Evolutionary conservation across 2,113 vertebrate genomes (phyloP), one percentile per base, ranked within the genome.

Genomic region (Micromys minutus): DNA sequence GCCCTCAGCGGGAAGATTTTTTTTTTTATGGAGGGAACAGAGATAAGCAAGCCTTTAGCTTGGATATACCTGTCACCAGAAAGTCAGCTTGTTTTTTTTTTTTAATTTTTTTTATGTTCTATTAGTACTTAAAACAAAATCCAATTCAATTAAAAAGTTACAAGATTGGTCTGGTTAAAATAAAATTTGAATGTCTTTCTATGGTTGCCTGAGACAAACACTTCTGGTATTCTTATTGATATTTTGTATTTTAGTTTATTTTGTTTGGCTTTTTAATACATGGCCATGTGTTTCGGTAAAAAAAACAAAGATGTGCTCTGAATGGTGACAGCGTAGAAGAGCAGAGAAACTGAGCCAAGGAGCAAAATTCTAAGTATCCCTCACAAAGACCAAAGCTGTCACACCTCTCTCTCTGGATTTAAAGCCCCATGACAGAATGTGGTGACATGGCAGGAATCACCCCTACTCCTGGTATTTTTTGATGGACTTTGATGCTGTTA

Each of bases 401-500:
- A n/a, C n/a, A n/a, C n/a, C 84, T 55, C 89, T 92, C 65, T 94
- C 87, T 94, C 47, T 97, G 71, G 72, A 92, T 90, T 92, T 96
- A 96, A 95, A 98, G 94, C 92, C 59, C 79, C 95, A 97, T 90
- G 91, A 95, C 86, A 94, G 97, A 89, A 94, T 97, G 91, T 98
- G 97, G 96, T 94, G 94, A 94, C 90, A 96, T 95, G 76, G 93
- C 71, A 97, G 89, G 91, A 97, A 97, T 59, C 95, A 97, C 97
- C 96, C 93, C 93, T 94, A 94, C 95, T 95, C 98, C 95, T 98
- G 93, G 98, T 88, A 96, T 97, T 97, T 96, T 96, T n/a, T 65
- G 36, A 84, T 79, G 97, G 93, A 74, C 95, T 98, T 94, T 97
- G 85, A 96, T 97, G 90, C 97, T 95, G 94, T 97, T 96, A 94